Base-by-base conservation (phyloP, 2,888 invertebrate genomes). In the Torymus aiolomorphi region DNA sequence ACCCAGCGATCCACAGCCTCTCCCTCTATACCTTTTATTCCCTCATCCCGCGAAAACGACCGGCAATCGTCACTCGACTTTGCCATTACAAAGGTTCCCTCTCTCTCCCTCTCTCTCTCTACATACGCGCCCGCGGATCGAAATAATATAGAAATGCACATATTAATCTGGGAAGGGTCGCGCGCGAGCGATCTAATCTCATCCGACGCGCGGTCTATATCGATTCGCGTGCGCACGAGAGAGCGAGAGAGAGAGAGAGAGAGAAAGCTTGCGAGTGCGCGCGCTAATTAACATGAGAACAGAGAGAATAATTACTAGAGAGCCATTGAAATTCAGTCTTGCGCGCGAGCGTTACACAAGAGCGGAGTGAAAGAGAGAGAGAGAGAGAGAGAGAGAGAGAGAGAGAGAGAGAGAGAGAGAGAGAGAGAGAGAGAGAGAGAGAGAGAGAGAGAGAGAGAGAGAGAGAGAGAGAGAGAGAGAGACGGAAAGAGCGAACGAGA, bases 261-360 rank as follows among this genome's bases (percentile, higher is more conserved):
- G 42, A 42, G 42, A 42, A 8, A 42, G 42, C 42, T 42, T 42
- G 42, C 42, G 8, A 42, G 66, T 16, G n/a, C 54, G n/a, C 57
- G 42, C 54, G 77, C 75, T 82, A 82, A 82, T 88, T 88, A 88
- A 86, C 87, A 88, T 88, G 83, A 86, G 86, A 88, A 88, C 87
- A 85, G 86, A 84, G 84, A 83, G 83, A 85, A 84, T 83, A 81
- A 77, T 80, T 80, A 85, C 69, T 62, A 65, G 67, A 84, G 83
- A 87, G 85, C 86, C 86, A 87, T 88, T 88, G 84, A 86, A 84
- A 87, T 86, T 86, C 85, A 83, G 83, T 8, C 61, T 42, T 20
- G 20, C 62, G n/a, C 82, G 65, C 54, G 10, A 42, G 24, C 24
- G 18, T 52, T 42, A 42, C 18, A 70, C 31, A 16, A 18, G 14